These are phyloP conservation scores for Dasyprocta punctata DNA, from an alignment of 2,113 vertebrate species.

Conservation along the genomic window DNA sequence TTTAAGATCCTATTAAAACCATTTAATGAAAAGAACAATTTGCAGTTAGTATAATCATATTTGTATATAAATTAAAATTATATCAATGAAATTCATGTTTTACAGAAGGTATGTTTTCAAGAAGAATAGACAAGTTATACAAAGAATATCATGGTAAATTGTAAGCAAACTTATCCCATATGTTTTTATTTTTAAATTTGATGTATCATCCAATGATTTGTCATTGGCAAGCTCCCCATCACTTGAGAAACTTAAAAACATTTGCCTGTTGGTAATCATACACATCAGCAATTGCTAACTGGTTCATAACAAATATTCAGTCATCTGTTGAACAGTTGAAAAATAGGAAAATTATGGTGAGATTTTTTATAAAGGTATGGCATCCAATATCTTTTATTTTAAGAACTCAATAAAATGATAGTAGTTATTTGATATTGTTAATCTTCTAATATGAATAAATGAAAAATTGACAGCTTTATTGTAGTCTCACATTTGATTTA, in stretches of 20 bases:
- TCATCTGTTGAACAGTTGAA: not conserved
- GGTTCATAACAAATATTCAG: not conserved
- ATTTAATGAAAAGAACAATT: not conserved
- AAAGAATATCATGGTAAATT: not conserved
- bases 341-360: not conserved
- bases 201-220: not conserved
- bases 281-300: not conserved
- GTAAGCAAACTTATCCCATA: not conserved
- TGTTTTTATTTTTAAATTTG: conserved; percentile 17
- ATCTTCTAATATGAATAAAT: not conserved
- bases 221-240: not conserved
- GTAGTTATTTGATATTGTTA: not conserved
- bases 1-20: not conserved
- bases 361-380: not conserved
- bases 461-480: not conserved
- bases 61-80: not conserved
- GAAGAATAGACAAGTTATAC: not conserved
- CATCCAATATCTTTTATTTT: not conserved
- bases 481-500: not conserved
- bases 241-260: not conserved
- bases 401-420: not conserved
- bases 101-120: not conserved
- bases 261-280: not conserved
- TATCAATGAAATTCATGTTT: not conserved
- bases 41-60: not conserved